phyloP scores from a whole-genome alignment of 2,113 vertebrate genomes.

The Python bivittatus region DNA sequence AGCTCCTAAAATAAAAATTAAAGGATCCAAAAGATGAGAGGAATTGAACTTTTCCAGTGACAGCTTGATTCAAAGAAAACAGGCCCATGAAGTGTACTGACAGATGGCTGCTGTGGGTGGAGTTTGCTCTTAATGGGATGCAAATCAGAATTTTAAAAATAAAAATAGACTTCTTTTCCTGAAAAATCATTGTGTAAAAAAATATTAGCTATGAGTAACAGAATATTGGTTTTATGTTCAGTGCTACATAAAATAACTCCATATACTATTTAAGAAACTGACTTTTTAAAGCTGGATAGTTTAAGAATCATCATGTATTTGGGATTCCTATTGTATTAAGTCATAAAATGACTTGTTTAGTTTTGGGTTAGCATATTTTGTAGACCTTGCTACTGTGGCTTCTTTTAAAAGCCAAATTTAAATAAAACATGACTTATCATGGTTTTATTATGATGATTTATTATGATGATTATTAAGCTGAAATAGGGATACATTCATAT shows the following conservation, averaged over 20 bases:
- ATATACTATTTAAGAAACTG: conserved; percentile 43
- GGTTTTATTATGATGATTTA: background rate
- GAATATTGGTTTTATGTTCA: conserved; percentile 38
- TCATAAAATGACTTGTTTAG: background rate
- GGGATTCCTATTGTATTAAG: background rate
- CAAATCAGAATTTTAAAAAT: conserved; percentile 55
- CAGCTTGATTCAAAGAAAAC: conserved; percentile 61
- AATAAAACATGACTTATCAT: background rate
- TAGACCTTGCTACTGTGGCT: background rate
- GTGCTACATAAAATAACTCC: conserved; percentile 27
- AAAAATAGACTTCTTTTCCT: conserved; percentile 28
- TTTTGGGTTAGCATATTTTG: background rate
- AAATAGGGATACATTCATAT: background rate
- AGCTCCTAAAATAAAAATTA: conserved; percentile 40
- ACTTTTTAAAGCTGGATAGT: background rate
- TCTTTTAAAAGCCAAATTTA: background rate
- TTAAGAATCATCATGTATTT: background rate
- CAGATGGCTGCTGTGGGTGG: conserved; percentile 68
- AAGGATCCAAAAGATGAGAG: conserved; percentile 52
- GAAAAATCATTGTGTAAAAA: conserved; percentile 43
- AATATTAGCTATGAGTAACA: conserved; percentile 54
- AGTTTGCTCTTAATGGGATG: conserved; percentile 50
- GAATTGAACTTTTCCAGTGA: conserved; percentile 53
- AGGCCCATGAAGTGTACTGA: conserved; percentile 57
- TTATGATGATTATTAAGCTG: background rate